Conservation (phyloP, 2,797 vertebrate species). For the Hemibagrus guttatus region DNA sequence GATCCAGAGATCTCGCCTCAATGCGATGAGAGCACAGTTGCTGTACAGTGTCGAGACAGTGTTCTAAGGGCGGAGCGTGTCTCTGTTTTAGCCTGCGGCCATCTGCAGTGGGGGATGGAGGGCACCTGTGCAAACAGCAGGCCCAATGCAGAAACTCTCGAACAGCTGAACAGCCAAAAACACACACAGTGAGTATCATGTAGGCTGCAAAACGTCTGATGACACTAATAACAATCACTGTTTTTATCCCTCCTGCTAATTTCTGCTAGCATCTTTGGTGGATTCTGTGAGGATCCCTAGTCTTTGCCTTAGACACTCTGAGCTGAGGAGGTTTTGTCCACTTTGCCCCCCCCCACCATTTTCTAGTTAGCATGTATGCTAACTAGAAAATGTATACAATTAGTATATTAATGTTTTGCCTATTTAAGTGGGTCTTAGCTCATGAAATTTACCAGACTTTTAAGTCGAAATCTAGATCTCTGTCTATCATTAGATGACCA, state of each 20-base stretch:
- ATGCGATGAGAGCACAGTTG: neutral
- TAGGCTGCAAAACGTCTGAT: neutral
- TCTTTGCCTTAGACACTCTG: neutral
- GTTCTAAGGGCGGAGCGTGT: neutral
- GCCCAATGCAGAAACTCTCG: neutral
- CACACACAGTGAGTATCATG: neutral
- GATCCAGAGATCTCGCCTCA: no score
- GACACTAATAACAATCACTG: neutral
- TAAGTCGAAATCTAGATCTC: neutral
- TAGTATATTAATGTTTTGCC: neutral
- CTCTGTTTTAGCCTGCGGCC: neutral
- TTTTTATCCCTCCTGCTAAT: neutral
- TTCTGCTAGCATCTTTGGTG: neutral
- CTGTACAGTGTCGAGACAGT: neutral
- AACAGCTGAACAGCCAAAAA: constrained; percentile 43
- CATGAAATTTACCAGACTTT: neutral
- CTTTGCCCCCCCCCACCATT: no score
- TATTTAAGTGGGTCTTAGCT: neutral
- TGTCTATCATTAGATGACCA: neutral
- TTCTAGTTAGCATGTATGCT: neutral
- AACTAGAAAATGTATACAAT: neutral
- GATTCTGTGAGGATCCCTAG: neutral
- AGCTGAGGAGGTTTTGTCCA: neutral
- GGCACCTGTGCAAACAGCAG: constrained; percentile 51
- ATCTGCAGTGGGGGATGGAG: constrained; percentile 22